Conservation (phyloP, 2,797 vertebrate species). For the Cichlasoma orientale region DNA sequence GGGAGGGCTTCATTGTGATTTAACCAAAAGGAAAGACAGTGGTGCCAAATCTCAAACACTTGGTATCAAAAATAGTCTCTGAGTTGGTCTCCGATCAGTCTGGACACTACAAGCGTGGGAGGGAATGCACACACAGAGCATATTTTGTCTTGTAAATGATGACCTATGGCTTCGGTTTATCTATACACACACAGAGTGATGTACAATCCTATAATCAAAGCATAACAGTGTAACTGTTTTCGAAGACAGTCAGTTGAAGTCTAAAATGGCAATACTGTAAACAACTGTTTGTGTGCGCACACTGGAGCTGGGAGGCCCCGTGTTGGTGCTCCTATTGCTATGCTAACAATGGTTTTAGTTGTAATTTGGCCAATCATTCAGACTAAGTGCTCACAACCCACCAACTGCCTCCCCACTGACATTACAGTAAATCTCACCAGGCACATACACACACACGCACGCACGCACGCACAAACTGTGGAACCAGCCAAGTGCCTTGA, state of each 20-base stretch:
- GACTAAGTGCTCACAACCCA: slow-evolving; percentile 69
- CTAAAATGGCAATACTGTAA: slow-evolving; percentile 64
- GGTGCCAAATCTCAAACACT: slow-evolving; percentile 85
- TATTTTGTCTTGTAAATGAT: slow-evolving; percentile 70
- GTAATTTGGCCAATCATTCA: slow-evolving; percentile 71
- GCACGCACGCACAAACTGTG: slow-evolving; percentile 73
- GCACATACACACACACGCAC: slow-evolving; percentile 30
- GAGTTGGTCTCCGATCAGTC: slow-evolving; percentile 89
- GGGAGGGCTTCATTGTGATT: slow-evolving; percentile 68
- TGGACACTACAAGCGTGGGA: slow-evolving; percentile 76
- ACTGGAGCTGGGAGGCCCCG: slow-evolving; percentile 78
- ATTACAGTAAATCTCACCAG: slow-evolving; percentile 60
- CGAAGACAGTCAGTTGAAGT: slow-evolving; percentile 44
- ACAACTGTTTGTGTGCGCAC: slow-evolving; percentile 54
- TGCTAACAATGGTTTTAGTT: slow-evolving; percentile 62
- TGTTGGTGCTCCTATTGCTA: slow-evolving; percentile 79
- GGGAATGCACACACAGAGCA: slow-evolving; percentile 86
- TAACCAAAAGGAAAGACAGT: slow-evolving; percentile 65
- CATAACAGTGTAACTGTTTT: slow-evolving; percentile 16
- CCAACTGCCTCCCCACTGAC: slow-evolving; percentile 36
- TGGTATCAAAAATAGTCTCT: slow-evolving; percentile 96
- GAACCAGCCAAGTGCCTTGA: slow-evolving; percentile 66
- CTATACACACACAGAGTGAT: slow-evolving; percentile 59
- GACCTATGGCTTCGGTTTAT: slow-evolving; percentile 90
- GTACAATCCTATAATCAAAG: slow-evolving; percentile 45